Conservation (phyloP, 2,113 vertebrate genomes). For the Vidua chalybeata region DNA sequence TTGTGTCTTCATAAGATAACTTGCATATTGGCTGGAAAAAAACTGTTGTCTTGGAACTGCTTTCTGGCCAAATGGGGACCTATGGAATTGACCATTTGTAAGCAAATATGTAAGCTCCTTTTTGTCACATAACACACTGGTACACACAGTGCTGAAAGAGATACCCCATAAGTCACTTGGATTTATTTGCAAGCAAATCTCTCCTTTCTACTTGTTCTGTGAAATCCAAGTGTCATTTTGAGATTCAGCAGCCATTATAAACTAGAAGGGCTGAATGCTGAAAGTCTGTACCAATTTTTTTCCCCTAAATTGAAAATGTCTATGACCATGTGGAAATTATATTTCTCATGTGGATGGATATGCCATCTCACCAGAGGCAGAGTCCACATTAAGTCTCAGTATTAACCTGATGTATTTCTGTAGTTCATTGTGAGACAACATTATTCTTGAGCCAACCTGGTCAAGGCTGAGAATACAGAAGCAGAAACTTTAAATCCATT, state of each 20-base stretch:
- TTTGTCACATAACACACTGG: not conserved
- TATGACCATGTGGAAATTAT: not conserved
- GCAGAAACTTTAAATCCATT: conserved; percentile 24
- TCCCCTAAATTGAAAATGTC: not conserved
- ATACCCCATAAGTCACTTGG: not conserved
- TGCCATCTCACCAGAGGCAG: not conserved
- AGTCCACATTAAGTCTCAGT: not conserved
- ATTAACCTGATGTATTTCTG: not conserved
- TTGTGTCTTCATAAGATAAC: not conserved
- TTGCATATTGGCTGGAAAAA: not conserved
- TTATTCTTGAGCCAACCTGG: conserved; percentile 15
- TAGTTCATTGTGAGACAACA: not conserved
- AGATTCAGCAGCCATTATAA: not conserved
- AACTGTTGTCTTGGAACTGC: not conserved
- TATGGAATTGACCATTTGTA: not conserved
- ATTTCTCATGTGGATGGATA: not conserved
- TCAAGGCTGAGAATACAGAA: conserved; percentile 1
- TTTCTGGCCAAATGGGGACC: not conserved
- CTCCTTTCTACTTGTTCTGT: not conserved
- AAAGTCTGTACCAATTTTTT: not conserved
- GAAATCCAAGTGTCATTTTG: conserved; percentile 7
- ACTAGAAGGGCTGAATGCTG: not conserved
- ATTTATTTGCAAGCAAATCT: conserved; percentile 32
- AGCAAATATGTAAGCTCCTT: not conserved
- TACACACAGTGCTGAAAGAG: not conserved